A percentile compares a stretch with the other conserved stretches of the same genome.
Evolutionary conservation across 2,113 vertebrate species (phyloP).

Genomic region (Atherinomorus stipes): DNA sequence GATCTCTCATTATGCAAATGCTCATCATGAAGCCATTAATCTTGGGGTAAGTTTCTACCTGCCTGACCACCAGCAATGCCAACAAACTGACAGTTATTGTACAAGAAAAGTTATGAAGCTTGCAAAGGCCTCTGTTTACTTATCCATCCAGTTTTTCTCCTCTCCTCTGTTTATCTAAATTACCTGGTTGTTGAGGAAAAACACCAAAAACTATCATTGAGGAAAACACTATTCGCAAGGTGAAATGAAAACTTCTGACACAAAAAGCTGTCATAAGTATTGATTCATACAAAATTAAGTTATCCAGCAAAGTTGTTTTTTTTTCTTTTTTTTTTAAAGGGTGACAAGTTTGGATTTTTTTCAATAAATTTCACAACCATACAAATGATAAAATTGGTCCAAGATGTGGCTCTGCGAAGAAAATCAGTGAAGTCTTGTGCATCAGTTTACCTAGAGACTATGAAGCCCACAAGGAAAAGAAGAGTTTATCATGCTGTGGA

Average conservation of each 20-base stretch:
- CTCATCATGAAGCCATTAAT: slow-evolving; percentile 87
- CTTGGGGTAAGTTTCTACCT: slow-evolving; percentile 79
- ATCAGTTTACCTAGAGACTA: background rate
- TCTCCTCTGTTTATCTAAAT: background rate
- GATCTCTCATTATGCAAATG: slow-evolving; percentile 93
- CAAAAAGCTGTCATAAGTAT: too few species aligned
- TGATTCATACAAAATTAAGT: background rate
- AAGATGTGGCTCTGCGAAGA: background rate
- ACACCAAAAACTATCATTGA: background rate
- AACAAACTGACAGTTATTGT: slow-evolving; percentile 52
- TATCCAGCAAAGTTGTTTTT: background rate
- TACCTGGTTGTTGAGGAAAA: background rate
- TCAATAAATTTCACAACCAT: background rate
- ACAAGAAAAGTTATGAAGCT: slow-evolving; percentile 28
- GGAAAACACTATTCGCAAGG: background rate
- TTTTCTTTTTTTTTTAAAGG: background rate
- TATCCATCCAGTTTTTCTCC: background rate
- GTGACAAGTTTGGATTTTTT: too few species aligned
- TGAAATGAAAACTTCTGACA: background rate
- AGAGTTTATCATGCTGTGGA: background rate
- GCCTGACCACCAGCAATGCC: slow-evolving; percentile 74
- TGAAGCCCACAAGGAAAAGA: background rate
- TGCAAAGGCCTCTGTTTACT: slow-evolving; percentile 1
- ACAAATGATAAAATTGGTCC: background rate
- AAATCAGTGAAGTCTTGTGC: background rate